Evolutionary conservation across 2,888 invertebrate species (phyloP).

Genomic region (Parnassius smintheus): DNA sequence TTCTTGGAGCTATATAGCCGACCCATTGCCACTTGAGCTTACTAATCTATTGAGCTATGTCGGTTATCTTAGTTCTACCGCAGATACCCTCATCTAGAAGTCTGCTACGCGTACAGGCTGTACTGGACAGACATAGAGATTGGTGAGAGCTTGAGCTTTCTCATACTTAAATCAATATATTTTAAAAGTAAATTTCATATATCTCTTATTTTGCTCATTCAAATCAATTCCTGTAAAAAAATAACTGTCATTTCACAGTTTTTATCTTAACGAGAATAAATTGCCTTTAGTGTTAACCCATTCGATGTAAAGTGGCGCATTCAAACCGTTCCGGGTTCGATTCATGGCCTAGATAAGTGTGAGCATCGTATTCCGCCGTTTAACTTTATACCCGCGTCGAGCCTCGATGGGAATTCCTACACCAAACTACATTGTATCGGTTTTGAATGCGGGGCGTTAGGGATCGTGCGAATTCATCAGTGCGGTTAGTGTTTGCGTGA

Average conservation of each 20-base stretch:
- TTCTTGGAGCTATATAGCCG: too few relatives aligned
- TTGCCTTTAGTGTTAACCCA: conserved; percentile 10
- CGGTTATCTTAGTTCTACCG: too few relatives aligned
- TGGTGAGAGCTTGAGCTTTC: too few relatives aligned
- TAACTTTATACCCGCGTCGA: conserved; percentile 14
- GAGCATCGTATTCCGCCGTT: conserved; percentile 25
- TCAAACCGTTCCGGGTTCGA: conserved; percentile 30
- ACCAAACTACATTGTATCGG: conserved; percentile 16
- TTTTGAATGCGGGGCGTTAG: conserved; percentile 6
- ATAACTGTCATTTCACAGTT: conserved; percentile 11
- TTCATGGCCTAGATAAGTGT: conserved; percentile 30
- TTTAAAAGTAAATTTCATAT: too few relatives aligned
- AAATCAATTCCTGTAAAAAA: neutral
- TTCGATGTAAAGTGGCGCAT: conserved; percentile 8
- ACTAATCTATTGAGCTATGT: too few relatives aligned
- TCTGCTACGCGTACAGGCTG: too few relatives aligned
- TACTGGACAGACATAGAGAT: too few relatives aligned
- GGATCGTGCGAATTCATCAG: conserved; percentile 22
- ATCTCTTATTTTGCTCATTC: too few relatives aligned
- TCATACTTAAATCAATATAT: too few relatives aligned
- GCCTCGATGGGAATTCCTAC: conserved; percentile 14
- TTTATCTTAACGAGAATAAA: conserved; percentile 22
- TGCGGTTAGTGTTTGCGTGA: conserved; percentile 2
- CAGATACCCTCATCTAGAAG: too few relatives aligned
- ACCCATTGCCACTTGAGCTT: too few relatives aligned